Percentiles rank a stretch among this genome's conserved stretches.
These are phyloP conservation scores for Uromys caudimaculatus DNA, from an alignment of 2,797 vertebrate genomes.

Conservation along the genomic window DNA sequence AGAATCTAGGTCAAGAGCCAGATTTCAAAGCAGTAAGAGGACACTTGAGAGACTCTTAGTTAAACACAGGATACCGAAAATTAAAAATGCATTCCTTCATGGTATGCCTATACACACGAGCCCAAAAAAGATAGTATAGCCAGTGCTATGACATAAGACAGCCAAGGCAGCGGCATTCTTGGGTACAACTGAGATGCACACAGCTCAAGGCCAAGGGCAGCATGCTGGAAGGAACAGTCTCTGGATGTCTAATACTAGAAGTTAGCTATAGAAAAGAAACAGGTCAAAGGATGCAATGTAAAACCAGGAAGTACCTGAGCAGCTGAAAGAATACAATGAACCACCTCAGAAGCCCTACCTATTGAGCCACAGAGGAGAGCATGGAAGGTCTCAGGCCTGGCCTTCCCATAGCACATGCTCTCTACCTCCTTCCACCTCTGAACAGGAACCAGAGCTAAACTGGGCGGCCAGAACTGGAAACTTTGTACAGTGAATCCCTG, in stretches of 20 bases:
- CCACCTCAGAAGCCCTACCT: background rate
- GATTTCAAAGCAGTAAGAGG: background rate
- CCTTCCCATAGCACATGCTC: background rate
- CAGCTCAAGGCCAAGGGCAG: background rate
- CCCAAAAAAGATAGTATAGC: background rate
- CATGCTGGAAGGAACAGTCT: background rate
- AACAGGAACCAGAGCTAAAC: background rate
- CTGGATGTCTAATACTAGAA: background rate
- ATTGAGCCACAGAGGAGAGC: background rate
- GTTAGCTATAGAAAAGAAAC: background rate
- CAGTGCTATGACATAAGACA: background rate
- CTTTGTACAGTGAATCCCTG: background rate
- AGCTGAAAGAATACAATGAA: background rate
- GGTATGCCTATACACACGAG: background rate
- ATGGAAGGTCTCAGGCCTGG: background rate
- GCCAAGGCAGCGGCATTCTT: background rate
- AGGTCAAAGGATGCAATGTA: background rate
- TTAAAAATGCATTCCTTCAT: background rate
- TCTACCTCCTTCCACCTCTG: background rate
- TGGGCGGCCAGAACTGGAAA: background rate
- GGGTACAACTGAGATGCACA: background rate
- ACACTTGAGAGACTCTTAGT: background rate
- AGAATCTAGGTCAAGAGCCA: slow-evolving; percentile 46
- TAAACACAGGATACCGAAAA: background rate
- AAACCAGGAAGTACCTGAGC: background rate